A percentile compares a stretch with the other conserved stretches of the same genome.
Conservation (phyloP, 2,797 vertebrate genomes). For the Okamejei kenojei region DNA sequence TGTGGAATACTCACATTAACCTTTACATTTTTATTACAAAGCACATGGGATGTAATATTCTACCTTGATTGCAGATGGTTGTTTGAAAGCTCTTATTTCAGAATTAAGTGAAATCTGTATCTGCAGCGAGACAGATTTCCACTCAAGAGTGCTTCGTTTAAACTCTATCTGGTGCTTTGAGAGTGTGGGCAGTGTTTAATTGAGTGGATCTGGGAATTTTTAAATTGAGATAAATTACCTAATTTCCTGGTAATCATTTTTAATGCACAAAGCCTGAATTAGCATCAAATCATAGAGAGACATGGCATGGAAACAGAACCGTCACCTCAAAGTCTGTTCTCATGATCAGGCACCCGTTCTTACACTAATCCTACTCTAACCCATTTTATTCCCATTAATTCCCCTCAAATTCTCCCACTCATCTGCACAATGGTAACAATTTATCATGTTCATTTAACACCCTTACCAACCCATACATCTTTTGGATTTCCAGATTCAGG, state of each 20-base stretch:
- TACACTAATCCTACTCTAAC: too few species aligned
- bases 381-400: too few species aligned
- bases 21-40: background rate
- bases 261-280: background rate
- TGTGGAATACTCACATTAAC: background rate
- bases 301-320: too few species aligned
- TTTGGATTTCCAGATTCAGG: too few species aligned
- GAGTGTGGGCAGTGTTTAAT: slow-evolving; percentile 16
- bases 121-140: background rate
- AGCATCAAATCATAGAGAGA: too few species aligned
- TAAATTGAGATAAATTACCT: background rate
- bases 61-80: background rate
- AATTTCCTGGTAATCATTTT: background rate
- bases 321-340: too few species aligned
- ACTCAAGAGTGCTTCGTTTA: slow-evolving; percentile 4
- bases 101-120: background rate
- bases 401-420: too few species aligned
- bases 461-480: too few species aligned
- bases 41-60: too few species aligned
- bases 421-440: too few species aligned
- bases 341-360: too few species aligned
- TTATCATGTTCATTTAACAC: too few species aligned
- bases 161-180: background rate
- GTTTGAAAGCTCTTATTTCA: background rate
- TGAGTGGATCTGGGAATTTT: background rate